phyloP scores from a whole-genome alignment of 2,113 vertebrate species.

The Cyphomyrus discorhynchus region DNA sequence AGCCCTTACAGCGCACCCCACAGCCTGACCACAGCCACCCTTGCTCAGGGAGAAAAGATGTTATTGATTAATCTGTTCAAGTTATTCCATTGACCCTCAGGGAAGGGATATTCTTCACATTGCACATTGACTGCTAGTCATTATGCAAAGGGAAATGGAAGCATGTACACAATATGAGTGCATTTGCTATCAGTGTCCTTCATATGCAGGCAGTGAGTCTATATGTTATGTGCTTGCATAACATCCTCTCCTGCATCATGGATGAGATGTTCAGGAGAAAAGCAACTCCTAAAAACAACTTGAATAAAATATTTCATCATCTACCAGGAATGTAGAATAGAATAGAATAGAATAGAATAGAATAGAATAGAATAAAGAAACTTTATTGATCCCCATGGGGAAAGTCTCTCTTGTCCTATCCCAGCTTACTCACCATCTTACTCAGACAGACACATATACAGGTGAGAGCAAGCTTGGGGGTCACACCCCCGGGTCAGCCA shows the following conservation, averaged over 20 bases:
- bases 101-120: conserved; percentile 11
- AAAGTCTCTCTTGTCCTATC: neutral
- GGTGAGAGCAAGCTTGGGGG: neutral
- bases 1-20: neutral
- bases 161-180: neutral
- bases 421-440: neutral
- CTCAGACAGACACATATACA: neutral
- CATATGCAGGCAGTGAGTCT: neutral
- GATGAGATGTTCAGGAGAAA: neutral
- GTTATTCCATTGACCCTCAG: conserved; percentile 27
- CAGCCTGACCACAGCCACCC: neutral
- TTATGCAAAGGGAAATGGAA: conserved; percentile 44
- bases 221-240: neutral
- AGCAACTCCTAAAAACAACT: neutral
- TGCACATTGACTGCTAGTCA: conserved; percentile 41
- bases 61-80: conserved; percentile 37
- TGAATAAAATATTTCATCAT: conserved; percentile 2
- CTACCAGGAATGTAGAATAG: neutral
- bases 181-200: neutral
- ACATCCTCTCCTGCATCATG: neutral
- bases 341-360: neutral
- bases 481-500: neutral
- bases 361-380: neutral
- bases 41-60: neutral
- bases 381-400: neutral